These are phyloP conservation scores for Eupsilia transversa DNA, from an alignment of 2,888 invertebrate species.

Conservation along the genomic window DNA sequence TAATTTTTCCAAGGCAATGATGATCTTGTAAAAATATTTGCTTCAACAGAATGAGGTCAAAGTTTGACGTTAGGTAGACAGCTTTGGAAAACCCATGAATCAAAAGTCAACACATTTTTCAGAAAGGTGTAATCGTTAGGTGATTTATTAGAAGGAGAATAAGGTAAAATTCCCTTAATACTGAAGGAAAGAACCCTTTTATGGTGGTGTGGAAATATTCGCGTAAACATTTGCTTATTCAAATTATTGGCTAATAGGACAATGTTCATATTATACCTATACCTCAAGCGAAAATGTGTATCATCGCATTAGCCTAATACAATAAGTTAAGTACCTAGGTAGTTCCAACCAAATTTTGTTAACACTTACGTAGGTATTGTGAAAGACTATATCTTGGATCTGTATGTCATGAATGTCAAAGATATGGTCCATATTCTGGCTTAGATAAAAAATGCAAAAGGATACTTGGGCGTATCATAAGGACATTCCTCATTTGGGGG, in stretches of 20 bases:
- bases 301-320: background rate
- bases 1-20: slow-evolving; percentile 1
- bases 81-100: slow-evolving; percentile 30
- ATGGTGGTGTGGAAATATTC: background rate
- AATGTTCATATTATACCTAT: background rate
- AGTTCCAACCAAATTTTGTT: too few species aligned
- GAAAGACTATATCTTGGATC: background rate
- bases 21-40: slow-evolving; percentile 15
- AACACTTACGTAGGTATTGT: background rate
- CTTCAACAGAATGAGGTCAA: slow-evolving; percentile 22
- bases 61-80: slow-evolving; percentile 41
- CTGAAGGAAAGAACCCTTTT: background rate
- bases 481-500: background rate
- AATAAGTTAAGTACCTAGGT: background rate
- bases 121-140: slow-evolving; percentile 15
- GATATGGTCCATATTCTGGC: background rate
- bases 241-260: background rate
- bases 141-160: slow-evolving; percentile 18
- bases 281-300: background rate
- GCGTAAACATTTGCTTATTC: background rate
- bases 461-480: background rate
- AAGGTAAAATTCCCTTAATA: slow-evolving; percentile 8
- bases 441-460: background rate
- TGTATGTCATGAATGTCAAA: too few species aligned
- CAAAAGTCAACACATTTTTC: slow-evolving; percentile 28